These are phyloP conservation scores for Etheostoma nigrum DNA, from an alignment of 2,797 vertebrate genomes.

Conservation along the genomic window DNA sequence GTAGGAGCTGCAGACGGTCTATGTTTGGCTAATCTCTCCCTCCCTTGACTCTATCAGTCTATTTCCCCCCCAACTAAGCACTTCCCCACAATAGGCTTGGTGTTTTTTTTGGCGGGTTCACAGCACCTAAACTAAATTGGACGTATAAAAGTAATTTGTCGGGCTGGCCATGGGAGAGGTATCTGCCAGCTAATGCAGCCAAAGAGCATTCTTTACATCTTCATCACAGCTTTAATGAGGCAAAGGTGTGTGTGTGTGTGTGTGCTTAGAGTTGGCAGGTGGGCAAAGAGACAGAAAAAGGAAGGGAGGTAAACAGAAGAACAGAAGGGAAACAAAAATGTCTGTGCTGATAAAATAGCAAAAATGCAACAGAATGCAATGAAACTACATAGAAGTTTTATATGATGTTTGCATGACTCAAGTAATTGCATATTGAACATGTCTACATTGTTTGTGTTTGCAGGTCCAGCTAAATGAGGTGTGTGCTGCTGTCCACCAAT, in stretches of 20 bases:
- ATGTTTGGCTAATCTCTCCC: slow-evolving; percentile 26
- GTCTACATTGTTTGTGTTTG: not conserved
- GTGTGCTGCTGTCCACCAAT: slow-evolving; percentile 43
- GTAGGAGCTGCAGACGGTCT: slow-evolving; percentile 41
- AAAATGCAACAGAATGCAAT: slow-evolving; percentile 13
- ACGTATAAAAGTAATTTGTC: slow-evolving; percentile 64
- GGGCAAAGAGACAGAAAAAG: slow-evolving; percentile 36
- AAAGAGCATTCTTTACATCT: slow-evolving; percentile 64
- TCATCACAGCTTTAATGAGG: slow-evolving; percentile 44
- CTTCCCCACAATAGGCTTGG: slow-evolving; percentile 41
- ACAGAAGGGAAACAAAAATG: slow-evolving; percentile 31
- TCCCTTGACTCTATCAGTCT: slow-evolving; percentile 43
- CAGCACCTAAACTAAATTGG: slow-evolving; percentile 69
- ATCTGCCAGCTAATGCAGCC: slow-evolving; percentile 56
- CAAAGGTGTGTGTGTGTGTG: slow-evolving; percentile 32
- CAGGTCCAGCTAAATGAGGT: slow-evolving; percentile 14
- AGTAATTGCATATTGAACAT: not conserved
- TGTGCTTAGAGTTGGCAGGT: slow-evolving; percentile 51
- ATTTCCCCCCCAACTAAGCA: slow-evolving; percentile 35
- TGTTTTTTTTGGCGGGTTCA: slow-evolving; percentile 46
- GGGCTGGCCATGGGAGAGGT: slow-evolving; percentile 40
- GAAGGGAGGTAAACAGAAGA: slow-evolving; percentile 12
- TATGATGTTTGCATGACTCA: not conserved
- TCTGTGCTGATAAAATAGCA: slow-evolving; percentile 11
- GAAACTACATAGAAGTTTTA: not conserved